phyloP scores from a whole-genome alignment of 2,797 vertebrate species.

The Amblyraja radiata region DNA sequence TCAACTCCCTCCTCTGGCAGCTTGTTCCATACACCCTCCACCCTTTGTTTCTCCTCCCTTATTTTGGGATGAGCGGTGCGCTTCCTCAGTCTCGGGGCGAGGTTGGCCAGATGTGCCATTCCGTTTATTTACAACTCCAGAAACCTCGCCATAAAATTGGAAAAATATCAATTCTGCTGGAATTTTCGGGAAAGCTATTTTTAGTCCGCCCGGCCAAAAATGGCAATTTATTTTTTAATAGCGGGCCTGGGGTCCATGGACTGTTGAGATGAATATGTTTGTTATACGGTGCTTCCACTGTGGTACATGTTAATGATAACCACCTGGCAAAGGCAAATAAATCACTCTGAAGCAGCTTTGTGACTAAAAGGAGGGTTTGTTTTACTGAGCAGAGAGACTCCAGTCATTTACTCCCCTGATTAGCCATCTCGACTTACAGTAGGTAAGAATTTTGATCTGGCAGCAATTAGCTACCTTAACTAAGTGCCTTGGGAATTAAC shows the following conservation, averaged over 20 bases:
- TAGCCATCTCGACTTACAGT: background rate
- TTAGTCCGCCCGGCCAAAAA: background rate
- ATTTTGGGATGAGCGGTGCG: background rate
- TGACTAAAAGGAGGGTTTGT: constrained; percentile 34
- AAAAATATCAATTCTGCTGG: too few species aligned
- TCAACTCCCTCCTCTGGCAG: too few species aligned
- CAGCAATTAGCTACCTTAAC: background rate
- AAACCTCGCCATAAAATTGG: background rate
- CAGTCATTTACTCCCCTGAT: background rate
- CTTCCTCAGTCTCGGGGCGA: background rate
- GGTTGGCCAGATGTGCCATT: background rate
- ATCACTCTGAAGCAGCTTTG: constrained; percentile 14
- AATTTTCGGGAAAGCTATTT: background rate
- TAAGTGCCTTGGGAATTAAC: background rate
- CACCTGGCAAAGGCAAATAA: constrained; percentile 30
- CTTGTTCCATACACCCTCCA: too few species aligned
- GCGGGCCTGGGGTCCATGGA: background rate
- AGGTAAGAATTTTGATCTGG: background rate
- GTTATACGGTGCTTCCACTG: background rate
- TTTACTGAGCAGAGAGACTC: background rate
- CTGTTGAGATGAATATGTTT: constrained; percentile 14
- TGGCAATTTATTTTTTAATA: constrained; percentile 3
- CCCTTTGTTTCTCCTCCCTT: background rate
- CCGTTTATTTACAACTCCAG: background rate
- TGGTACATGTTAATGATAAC: constrained; percentile 23